Percentiles rank a stretch among this genome's conserved stretches.
These are phyloP conservation scores for Chromoteleia sp. DNA, from an alignment of 2,888 invertebrate genomes.

Conservation along the genomic window DNA sequence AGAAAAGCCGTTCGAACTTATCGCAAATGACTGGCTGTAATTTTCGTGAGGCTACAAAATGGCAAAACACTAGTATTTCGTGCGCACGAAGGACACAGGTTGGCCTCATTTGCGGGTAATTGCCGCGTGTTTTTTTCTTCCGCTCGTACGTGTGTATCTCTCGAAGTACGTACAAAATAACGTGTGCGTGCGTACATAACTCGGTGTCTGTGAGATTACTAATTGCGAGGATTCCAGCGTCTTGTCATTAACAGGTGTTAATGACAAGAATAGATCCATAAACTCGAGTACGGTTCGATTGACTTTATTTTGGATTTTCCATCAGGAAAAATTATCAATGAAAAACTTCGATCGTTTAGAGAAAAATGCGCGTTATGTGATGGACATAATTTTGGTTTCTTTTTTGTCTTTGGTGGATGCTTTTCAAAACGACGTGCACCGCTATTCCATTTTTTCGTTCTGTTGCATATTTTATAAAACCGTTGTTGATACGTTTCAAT, in stretches of 20 bases:
- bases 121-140: slow-evolving; percentile 69
- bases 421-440: too few relatives aligned
- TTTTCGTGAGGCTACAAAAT: slow-evolving; percentile 65
- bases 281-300: slow-evolving; percentile 2
- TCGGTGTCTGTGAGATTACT: slow-evolving; percentile 67
- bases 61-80: slow-evolving; percentile 68
- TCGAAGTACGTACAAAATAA: slow-evolving; percentile 16
- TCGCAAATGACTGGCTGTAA: slow-evolving; percentile 33
- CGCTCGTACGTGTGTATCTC: slow-evolving; percentile 35
- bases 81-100: slow-evolving; percentile 67
- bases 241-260: slow-evolving; percentile 60
- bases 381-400: slow-evolving; percentile 35
- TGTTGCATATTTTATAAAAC: too few relatives aligned
- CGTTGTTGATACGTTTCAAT: too few relatives aligned
- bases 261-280: slow-evolving; percentile 45
- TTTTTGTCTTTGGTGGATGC: too few relatives aligned
- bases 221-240: slow-evolving; percentile 63
- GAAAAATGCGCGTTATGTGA: slow-evolving; percentile 44
- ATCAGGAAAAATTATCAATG: too few relatives aligned
- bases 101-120: slow-evolving; percentile 70
- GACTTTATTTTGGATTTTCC: neutral
- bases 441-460: too few relatives aligned
- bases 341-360: slow-evolving; percentile 43
- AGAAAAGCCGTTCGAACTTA: slow-evolving; percentile 46
- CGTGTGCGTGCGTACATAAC: slow-evolving; percentile 47